Evolutionary conservation across 2,113 vertebrate species (phyloP), one percentile per base, ranked within the genome.

Genomic region (Lepidiolamprologus cunningtoni): DNA sequence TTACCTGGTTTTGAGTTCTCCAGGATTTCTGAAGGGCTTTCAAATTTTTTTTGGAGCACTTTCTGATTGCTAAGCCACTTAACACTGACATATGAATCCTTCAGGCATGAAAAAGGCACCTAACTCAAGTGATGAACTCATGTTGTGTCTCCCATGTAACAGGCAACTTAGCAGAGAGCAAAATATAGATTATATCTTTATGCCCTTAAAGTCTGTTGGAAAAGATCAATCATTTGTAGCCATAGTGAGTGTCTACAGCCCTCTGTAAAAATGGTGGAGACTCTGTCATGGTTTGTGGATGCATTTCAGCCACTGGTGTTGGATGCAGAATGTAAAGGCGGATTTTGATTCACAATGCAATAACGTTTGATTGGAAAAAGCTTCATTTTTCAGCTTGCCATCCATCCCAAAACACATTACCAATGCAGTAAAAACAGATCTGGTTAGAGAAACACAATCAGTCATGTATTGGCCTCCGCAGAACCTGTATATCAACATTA

Each of bases 391-490:
- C 21, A 71, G 37, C 13, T 0, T 45, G 8, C 21, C 37, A 45
- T 1, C 6, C 21, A 17, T 17, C 68, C 21, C 68, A 73, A 73
- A 68, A 3, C 68, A 45, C 4, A 73, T 26, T 45, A 42, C 40
- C 21, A 26, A 0, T 2, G 68, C 40, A 73, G 37, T 26, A 73
- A 73, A 45, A 17, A 9, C 68, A 73, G 21, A 26, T 17, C 68
- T 45, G 37, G 68, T 45, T 17, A 45, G 37, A 45, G 2, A 45
- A 45, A 26, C 37, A 42, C n/a, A 23, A 42, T 45, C 8, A 10
- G 37, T 71, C 21, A 2, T 71, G n/a, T 9, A 16, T 1, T 71
- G 66, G 66, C 35, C 35, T 9, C 66, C 1, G 0, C 0, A 40
- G 35, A 23, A 2, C 31, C 31, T 21, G 7, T 2, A 71, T 21